phyloP scores from a whole-genome alignment of 2,888 invertebrate species.

The Glyphotaelius pellucidus region DNA sequence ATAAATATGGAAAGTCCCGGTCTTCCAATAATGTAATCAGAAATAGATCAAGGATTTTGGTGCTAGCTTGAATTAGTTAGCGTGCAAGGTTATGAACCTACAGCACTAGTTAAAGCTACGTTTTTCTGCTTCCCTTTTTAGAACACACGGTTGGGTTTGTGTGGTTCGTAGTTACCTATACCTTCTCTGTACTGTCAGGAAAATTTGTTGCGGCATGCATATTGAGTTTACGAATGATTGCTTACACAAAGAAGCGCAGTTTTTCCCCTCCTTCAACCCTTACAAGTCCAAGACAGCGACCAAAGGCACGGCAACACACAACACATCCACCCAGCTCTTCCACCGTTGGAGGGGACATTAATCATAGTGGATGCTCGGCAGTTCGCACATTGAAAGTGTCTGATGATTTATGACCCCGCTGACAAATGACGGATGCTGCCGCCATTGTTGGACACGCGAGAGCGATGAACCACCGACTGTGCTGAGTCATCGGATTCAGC shows the following conservation, averaged over 20 bases:
- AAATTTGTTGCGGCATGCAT: too few species aligned
- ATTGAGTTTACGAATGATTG: neutral
- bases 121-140: neutral
- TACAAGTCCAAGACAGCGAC: neutral
- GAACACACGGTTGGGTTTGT: too few species aligned
- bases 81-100: neutral
- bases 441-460: conserved; percentile 49
- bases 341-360: conserved; percentile 35
- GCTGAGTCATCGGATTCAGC: conserved; percentile 32
- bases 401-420: conserved; percentile 52
- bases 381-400: conserved; percentile 56
- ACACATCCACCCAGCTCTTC: neutral
- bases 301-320: neutral
- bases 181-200: too few species aligned
- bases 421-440: conserved; percentile 57
- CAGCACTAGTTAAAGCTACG: neutral
- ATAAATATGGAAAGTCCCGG: too few species aligned
- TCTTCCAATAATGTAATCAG: too few species aligned
- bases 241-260: neutral
- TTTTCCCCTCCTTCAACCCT: neutral
- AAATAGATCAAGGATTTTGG: too few species aligned
- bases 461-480: conserved; percentile 48
- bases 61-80: too few species aligned
- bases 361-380: conserved; percentile 49
- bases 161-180: neutral